A percentile compares a stretch with the other conserved stretches of the same genome.
Conservation (phyloP, 2,888 invertebrate species). For the Congeria kusceri region DNA sequence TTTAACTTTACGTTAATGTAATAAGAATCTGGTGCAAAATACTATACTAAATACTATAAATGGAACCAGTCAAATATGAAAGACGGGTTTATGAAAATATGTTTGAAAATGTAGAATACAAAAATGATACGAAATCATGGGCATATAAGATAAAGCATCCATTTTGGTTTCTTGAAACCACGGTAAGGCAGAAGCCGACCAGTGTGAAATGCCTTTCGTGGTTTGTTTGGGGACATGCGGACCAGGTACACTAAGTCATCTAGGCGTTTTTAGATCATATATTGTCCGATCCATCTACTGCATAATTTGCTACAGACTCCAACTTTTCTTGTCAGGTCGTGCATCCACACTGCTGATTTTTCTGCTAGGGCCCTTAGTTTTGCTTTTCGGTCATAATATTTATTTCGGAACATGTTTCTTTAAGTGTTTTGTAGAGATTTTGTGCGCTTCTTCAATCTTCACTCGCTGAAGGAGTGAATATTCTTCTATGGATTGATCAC, state of each 20-base stretch:
- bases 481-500: background rate
- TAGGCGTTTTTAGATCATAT: constrained; percentile 21
- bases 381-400: constrained; percentile 27
- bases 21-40: too few relatives aligned
- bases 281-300: constrained; percentile 38
- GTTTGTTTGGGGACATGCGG: constrained; percentile 15
- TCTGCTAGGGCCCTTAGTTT: background rate
- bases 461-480: too few relatives aligned
- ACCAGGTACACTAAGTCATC: constrained; percentile 38
- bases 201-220: constrained; percentile 36
- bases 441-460: constrained; percentile 1
- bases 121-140: too few relatives aligned
- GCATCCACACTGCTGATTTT: constrained; percentile 16
- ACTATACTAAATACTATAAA: too few relatives aligned
- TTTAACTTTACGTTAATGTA: too few relatives aligned
- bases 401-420: constrained; percentile 20
- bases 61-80: too few relatives aligned
- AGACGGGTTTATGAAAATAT: too few relatives aligned
- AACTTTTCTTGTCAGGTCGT: constrained; percentile 21
- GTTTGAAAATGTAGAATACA: too few relatives aligned
- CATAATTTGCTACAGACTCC: constrained; percentile 44
- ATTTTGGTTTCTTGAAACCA: background rate
- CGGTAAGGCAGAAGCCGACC: constrained; percentile 31
- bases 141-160: background rate
- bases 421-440: constrained; percentile 5